Conservation (phyloP, 2,888 invertebrate species). For the Dryocosmus kuriphilus region DNA sequence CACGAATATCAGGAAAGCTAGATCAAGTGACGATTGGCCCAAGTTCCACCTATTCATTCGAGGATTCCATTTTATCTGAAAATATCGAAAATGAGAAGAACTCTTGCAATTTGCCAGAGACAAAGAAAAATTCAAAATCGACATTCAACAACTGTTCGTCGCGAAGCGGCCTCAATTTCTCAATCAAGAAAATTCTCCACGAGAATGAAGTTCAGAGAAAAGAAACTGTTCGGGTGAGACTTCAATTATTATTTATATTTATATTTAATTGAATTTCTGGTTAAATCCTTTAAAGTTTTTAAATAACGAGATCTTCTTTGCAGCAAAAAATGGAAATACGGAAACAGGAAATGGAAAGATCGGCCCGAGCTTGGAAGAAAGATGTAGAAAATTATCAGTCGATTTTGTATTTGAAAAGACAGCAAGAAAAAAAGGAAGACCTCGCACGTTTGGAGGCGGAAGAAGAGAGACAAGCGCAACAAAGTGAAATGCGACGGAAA, state of each 20-base stretch:
- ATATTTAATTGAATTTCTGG: neutral
- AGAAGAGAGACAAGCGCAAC: constrained; percentile 79
- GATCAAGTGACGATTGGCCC: constrained; percentile 81
- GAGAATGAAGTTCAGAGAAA: constrained; percentile 71
- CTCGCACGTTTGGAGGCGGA: constrained; percentile 80
- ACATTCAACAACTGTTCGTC: constrained; percentile 66
- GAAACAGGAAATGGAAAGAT: constrained; percentile 71
- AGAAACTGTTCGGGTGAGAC: constrained; percentile 69
- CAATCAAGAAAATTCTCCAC: constrained; percentile 69
- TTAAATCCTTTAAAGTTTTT: neutral
- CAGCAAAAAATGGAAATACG: constrained; percentile 72
- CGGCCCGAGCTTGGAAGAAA: constrained; percentile 70
- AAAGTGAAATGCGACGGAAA: constrained; percentile 78
- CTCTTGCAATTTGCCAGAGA: constrained; percentile 69
- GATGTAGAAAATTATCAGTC: constrained; percentile 66
- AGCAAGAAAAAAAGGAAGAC: constrained; percentile 73
- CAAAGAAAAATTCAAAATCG: constrained; percentile 67
- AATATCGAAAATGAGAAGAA: constrained; percentile 66
- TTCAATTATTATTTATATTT: constrained; percentile 8
- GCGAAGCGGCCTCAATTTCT: constrained; percentile 64
- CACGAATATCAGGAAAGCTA: constrained; percentile 79
- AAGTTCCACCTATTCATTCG: constrained; percentile 68
- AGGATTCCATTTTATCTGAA: constrained; percentile 58
- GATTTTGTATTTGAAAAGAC: constrained; percentile 64
- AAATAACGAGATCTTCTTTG: neutral